Conservation (phyloP, 2,888 invertebrate species). For the Eledona agricola region DNA sequence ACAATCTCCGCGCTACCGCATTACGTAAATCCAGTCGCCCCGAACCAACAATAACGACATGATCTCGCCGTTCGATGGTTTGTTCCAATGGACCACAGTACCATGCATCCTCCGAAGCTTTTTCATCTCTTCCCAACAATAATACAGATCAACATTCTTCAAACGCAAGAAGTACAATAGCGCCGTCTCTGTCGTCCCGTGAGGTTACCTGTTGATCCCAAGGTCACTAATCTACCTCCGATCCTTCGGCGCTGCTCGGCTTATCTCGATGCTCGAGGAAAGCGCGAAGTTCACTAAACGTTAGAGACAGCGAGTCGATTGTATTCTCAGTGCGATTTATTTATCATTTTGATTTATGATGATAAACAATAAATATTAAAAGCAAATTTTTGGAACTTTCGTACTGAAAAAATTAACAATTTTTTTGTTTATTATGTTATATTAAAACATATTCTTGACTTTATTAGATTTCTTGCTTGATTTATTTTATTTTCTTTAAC, state of each 20-base stretch:
- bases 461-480: too few species aligned
- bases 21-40: constrained; percentile 31
- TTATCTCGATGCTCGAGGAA: too few species aligned
- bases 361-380: too few species aligned
- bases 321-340: too few species aligned
- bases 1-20: constrained; percentile 32
- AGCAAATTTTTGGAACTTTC: too few species aligned
- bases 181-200: constrained; percentile 9
- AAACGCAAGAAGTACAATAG: constrained; percentile 12
- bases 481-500: too few species aligned
- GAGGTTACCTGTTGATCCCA: constrained; percentile 30
- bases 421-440: too few species aligned
- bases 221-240: constrained; percentile 38
- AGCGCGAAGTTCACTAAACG: too few species aligned
- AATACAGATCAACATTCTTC: constrained; percentile 32
- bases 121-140: constrained; percentile 27
- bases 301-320: too few species aligned
- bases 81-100: constrained; percentile 9
- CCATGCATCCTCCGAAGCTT: constrained; percentile 20
- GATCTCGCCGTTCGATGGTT: not conserved
- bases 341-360: too few species aligned
- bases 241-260: constrained; percentile 35
- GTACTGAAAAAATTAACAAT: too few species aligned
- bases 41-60: not conserved
- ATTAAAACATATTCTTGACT: too few species aligned